Evolutionary conservation across 2,797 vertebrate genomes (phyloP), one percentile per base, ranked within the genome.

Genomic region (Arremon brunneinucha): DNA sequence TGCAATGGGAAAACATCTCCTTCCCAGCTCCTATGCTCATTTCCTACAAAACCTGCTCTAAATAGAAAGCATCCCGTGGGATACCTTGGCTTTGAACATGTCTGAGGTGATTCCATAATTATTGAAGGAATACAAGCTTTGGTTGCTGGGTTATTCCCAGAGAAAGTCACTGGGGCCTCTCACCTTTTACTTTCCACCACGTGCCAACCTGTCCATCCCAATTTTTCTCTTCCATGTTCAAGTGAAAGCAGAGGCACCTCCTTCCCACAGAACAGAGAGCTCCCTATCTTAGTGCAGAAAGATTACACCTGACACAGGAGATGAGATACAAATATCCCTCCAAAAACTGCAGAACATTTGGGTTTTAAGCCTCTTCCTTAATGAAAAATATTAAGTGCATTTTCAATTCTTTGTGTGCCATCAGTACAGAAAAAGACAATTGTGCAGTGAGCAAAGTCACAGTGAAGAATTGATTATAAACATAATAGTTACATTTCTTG

Each of bases 191-290:
- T 83, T 86, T 41, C 47, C 26, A 72, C 39, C 59, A 39, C 0
- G 0, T n/a, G 53, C 47, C 3, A 0, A 28, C 13, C 35, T 44
- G 34, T 57, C 46, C 35, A 28, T 59, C 57, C n/a, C 21, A n/a
- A 6, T 69, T 71, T 56, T 72, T 44, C 22, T 77, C 63, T 56
- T 44, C 62, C 28, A 26, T 0, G 0, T 37, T 68, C 55, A 27
- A 72, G 39, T 0, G 5, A 47, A 79, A 74, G 64, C 57, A 76
- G 76, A 85, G 32, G 34, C 3, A 3, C 9, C 35, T 72, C 37
- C 23, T 77, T 49, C 22, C 28, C 30, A 44, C 14, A 43, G 64
- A 79, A 37, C 4, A 39, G 32, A 5, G 4, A 72, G 30, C 21
- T 50, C 70, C 3, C 0, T 12, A 39, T 8, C 70, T 63, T 26